These are phyloP conservation scores for Herpailurus yagouaroundi DNA, from an alignment of 2,113 vertebrate genomes.

Conservation along the genomic window DNA sequence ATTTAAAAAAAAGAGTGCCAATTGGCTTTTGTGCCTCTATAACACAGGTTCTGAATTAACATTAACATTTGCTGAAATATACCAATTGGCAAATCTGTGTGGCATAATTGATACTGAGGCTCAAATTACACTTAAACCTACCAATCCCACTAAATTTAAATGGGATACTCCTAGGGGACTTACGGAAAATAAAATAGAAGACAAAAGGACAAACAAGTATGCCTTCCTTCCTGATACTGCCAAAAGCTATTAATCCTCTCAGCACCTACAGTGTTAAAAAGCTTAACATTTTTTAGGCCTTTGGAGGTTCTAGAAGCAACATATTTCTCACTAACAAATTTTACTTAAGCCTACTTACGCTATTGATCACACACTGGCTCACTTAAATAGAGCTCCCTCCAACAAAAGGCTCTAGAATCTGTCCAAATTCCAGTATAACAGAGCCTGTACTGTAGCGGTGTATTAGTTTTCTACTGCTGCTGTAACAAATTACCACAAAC, in stretches of 20 bases:
- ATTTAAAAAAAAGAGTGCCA: neutral
- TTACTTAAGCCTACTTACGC: neutral
- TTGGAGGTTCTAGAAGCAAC: neutral
- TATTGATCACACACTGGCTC: neutral
- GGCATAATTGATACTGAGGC: too few relatives aligned
- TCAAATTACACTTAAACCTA: too few relatives aligned
- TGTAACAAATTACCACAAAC: neutral
- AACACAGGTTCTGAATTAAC: neutral
- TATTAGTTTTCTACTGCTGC: neutral
- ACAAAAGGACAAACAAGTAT: neutral
- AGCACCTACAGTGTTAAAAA: neutral
- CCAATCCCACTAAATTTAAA: neutral
- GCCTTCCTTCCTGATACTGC: neutral
- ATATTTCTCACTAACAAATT: neutral
- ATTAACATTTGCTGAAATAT: neutral
- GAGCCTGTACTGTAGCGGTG: neutral
- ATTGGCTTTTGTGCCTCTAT: neutral
- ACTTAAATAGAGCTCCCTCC: neutral
- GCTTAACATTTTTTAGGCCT: neutral
- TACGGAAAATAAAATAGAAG: neutral
- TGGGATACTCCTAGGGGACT: neutral
- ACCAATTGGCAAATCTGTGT: too few relatives aligned
- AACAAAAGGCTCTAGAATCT: neutral
- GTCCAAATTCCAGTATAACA: neutral
- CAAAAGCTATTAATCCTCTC: neutral